Evolutionary conservation across 2,113 vertebrate species (phyloP).

Genomic region (Puntigrus tetrazona): DNA sequence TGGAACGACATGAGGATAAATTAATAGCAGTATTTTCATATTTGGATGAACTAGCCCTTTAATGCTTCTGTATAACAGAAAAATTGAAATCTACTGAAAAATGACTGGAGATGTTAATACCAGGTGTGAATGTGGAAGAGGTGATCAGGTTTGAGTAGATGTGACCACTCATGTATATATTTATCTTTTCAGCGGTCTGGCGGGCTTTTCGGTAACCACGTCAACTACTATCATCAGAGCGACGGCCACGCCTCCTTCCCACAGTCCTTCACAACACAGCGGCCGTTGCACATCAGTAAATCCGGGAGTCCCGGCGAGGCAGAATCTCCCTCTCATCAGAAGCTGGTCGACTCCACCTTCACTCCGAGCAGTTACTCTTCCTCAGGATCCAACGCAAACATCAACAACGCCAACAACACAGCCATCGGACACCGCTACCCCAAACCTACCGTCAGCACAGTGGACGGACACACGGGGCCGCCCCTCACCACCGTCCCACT

Average conservation of each 20-base stretch:
- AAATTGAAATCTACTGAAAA: not conserved
- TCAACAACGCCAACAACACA: conserved; percentile 99
- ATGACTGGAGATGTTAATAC: not conserved
- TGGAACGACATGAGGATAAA: too few relatives aligned
- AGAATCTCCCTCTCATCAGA: conserved; percentile 92
- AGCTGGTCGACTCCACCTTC: conserved; percentile 95
- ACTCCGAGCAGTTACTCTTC: conserved; percentile 98
- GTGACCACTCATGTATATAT: not conserved
- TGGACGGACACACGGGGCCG: conserved; percentile 83
- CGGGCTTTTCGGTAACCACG: conserved; percentile 95
- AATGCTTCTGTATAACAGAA: not conserved
- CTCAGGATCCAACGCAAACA: conserved; percentile 96
- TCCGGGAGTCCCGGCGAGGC: conserved; percentile 87
- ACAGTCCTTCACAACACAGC: conserved; percentile 94
- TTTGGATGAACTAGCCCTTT: too few relatives aligned
- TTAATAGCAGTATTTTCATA: too few relatives aligned
- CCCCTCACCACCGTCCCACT: conserved; percentile 82
- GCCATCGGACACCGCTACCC: conserved; percentile 82
- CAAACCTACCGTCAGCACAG: conserved; percentile 84
- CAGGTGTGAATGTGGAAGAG: not conserved
- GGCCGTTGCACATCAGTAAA: conserved; percentile 95
- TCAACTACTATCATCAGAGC: conserved; percentile 93
- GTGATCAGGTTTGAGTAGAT: not conserved
- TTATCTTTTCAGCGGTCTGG: conserved; percentile 73
- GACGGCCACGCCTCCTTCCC: conserved; percentile 88